Base-by-base conservation (phyloP, 1,140 invertebrate species). In the Lordiphosa collinella region DNA sequence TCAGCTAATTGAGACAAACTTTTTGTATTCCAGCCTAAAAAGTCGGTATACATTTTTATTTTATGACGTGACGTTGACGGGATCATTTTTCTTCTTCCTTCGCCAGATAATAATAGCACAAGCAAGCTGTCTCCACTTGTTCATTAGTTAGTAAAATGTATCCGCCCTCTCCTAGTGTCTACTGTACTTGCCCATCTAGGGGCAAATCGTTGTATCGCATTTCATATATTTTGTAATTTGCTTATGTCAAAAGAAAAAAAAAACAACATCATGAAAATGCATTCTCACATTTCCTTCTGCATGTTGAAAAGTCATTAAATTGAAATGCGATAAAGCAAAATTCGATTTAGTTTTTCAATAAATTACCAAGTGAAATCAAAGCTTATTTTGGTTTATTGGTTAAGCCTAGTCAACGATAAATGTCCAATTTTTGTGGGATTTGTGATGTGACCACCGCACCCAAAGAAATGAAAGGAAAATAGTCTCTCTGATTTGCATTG, bases 381-480 rank as follows among this genome's bases (percentile, higher is more conserved):
- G 8, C 16, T 38, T 14, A 3, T 2, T 12, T 8, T 12, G 11
- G 14, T 32, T 18, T 10, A 29, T 16, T 8, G 4, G n/a, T 36
- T 9, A 1, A 9, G 34, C 31, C 43, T 25, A 47, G 60, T 43
- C 40, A 7, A 3, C 12, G 50, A 25, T 48, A 64, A 48, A 47
- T 36, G 12, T 25, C 5, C 4, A 10, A 41, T 12, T 5, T 13
- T 22, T 11, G 16, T 14, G 5, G 25, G 7, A 29, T 52, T 59
- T 37, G 31, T 7, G 31, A 52, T 13, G 9, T 25, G 13, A 29
- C 13, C 9, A 11, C 47, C 62, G 43, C 69, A 55, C 69, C 56
- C 70, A 56, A 18, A 54, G 22, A 71, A 71, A 65, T 40, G 51
- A 76, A 76, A 76, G 67, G 57, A 31, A 69, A 79, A 57, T 50